phyloP scores from a whole-genome alignment of 2,113 vertebrate genomes.

The Mirounga angustirostris region DNA sequence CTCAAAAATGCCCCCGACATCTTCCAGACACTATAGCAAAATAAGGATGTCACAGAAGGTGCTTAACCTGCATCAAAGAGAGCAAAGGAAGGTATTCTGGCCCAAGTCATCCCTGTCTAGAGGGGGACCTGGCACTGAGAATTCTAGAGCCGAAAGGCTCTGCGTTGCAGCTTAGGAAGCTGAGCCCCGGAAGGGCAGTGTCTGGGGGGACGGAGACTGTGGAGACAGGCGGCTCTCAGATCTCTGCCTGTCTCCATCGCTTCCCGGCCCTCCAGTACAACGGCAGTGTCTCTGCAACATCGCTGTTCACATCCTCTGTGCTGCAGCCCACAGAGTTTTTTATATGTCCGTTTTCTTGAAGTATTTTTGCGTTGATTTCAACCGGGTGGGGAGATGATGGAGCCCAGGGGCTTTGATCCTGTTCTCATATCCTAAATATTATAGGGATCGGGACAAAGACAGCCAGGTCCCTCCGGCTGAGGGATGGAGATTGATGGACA shows the following conservation, averaged over 20 bases:
- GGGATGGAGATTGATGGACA: neutral
- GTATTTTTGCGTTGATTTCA: neutral
- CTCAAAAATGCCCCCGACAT: neutral
- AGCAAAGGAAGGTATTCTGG: neutral
- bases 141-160: neutral
- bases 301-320: neutral
- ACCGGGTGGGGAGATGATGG: neutral
- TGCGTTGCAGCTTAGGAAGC: neutral
- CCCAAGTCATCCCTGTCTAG: neutral
- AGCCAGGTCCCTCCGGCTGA: neutral
- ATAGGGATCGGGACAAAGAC: neutral
- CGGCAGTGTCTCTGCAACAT: neutral
- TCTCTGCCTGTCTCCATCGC: neutral
- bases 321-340: neutral
- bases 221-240: neutral
- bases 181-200: neutral
- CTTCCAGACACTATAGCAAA: neutral
- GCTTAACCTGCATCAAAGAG: neutral
- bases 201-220: fast-evolving
- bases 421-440: neutral
- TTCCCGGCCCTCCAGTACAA: neutral
- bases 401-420: conserved; percentile 22
- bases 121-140: neutral
- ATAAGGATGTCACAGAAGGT: neutral
- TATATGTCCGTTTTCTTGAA: neutral